Percentiles rank a stretch among this genome's conserved stretches.
phyloP scores from a whole-genome alignment of 2,113 vertebrate genomes.

The Oreotrochilus melanogaster region DNA sequence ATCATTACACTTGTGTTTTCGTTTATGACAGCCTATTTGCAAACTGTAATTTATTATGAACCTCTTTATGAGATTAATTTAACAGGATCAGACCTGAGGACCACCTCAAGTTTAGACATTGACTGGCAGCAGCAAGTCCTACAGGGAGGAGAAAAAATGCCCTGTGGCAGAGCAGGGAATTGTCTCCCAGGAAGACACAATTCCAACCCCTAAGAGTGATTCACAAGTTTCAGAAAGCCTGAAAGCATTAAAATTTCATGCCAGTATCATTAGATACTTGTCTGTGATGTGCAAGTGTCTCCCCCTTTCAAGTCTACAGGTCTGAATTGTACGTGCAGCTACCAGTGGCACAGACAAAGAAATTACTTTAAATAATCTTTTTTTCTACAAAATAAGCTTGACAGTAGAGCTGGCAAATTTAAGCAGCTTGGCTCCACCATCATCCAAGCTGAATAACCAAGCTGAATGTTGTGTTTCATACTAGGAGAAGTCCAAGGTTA shows the following conservation, averaged over 20 bases:
- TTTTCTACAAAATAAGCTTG: neutral
- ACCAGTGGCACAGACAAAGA: neutral
- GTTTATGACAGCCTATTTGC: constrained; percentile 61
- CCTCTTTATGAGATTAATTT: constrained; percentile 46
- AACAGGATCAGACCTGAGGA: constrained; percentile 45
- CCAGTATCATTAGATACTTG: neutral
- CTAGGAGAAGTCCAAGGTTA: neutral
- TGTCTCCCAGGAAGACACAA: neutral
- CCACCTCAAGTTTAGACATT: constrained; percentile 6
- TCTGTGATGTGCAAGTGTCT: neutral
- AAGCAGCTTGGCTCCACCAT: neutral
- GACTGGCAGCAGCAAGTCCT: neutral
- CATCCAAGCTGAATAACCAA: neutral
- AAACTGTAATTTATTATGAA: constrained; percentile 60
- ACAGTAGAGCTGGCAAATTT: neutral
- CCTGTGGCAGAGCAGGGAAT: neutral
- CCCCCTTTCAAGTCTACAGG: neutral
- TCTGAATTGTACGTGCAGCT: neutral
- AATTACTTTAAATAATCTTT: neutral
- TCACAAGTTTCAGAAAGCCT: neutral
- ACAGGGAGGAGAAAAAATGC: neutral
- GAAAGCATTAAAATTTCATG: neutral
- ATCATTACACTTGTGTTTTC: constrained; percentile 47
- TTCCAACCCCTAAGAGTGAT: neutral
- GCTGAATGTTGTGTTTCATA: neutral